Conservation (phyloP, 2,797 vertebrate species). For the Spea hammondii region DNA sequence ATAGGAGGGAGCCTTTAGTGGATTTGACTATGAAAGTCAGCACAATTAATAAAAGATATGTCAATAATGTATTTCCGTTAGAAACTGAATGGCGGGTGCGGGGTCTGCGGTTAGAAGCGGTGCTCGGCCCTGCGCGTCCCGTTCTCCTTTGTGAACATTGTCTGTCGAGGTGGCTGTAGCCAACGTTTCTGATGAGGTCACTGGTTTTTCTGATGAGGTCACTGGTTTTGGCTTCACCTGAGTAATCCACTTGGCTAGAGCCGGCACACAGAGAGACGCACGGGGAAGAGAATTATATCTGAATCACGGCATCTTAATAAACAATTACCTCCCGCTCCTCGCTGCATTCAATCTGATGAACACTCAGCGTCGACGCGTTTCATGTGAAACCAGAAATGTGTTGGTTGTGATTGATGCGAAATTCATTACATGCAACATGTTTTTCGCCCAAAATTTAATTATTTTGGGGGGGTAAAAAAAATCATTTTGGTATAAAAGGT, state of each 20-base stretch:
- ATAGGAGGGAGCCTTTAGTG: background rate
- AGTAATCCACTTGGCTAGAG: constrained; percentile 15
- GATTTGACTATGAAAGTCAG: background rate
- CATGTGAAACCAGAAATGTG: too few species aligned
- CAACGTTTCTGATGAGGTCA: constrained; percentile 26
- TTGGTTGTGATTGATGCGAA: too few species aligned
- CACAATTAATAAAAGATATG: background rate
- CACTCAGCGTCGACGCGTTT: too few species aligned
- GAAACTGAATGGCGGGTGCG: background rate
- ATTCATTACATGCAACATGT: too few species aligned
- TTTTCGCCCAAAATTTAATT: too few species aligned
- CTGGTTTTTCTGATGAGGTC: constrained; percentile 19
- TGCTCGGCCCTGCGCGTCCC: too few species aligned
- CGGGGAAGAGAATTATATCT: background rate
- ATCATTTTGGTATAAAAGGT: too few species aligned
- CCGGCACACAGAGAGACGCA: background rate
- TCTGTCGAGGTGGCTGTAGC: constrained; percentile 5
- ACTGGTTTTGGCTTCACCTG: constrained; percentile 7
- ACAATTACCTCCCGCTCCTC: background rate
- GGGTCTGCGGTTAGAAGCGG: background rate
- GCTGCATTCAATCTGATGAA: too few species aligned
- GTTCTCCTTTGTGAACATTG: background rate
- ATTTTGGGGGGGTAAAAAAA: too few species aligned
- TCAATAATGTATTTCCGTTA: background rate
- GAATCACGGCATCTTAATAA: background rate